Percentiles rank a stretch among this genome's conserved stretches.
phyloP scores from a whole-genome alignment of 2,113 vertebrate genomes.

The Phyllostomus discolor region DNA sequence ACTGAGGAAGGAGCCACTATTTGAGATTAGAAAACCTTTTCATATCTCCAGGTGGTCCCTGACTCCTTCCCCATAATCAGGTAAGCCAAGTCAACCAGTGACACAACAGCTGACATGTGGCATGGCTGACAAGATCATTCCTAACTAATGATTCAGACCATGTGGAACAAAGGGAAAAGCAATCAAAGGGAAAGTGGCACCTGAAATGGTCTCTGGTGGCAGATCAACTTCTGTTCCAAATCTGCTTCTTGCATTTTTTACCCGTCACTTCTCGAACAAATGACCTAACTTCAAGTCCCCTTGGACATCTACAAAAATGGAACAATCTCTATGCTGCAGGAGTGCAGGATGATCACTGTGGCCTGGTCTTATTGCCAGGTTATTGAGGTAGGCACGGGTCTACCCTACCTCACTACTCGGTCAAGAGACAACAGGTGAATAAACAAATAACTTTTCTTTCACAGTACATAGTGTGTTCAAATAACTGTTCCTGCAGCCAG shows the following conservation, averaged over 20 bases:
- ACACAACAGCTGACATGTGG: background rate
- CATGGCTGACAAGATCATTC: background rate
- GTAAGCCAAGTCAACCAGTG: background rate
- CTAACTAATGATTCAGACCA: background rate
- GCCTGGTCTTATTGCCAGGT: background rate
- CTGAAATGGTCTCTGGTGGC: background rate
- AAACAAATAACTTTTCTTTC: background rate
- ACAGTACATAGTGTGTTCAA: background rate
- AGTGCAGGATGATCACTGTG: accelerated
- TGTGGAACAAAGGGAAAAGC: background rate
- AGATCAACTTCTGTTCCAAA: background rate
- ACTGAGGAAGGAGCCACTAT: background rate
- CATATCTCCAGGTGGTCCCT: background rate
- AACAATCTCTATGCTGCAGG: background rate
- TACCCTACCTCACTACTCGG: background rate
- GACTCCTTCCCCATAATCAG: background rate
- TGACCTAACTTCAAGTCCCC: background rate
- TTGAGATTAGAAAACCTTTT: background rate
- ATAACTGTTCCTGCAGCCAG: background rate
- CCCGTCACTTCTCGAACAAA: background rate
- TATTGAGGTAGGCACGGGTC: background rate
- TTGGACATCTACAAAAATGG: background rate
- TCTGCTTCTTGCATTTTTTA: background rate
- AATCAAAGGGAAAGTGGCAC: background rate
- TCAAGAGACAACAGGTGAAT: background rate